These are phyloP conservation scores for Carcina quercana DNA, from an alignment of 2,888 invertebrate species.

Conservation along the genomic window DNA sequence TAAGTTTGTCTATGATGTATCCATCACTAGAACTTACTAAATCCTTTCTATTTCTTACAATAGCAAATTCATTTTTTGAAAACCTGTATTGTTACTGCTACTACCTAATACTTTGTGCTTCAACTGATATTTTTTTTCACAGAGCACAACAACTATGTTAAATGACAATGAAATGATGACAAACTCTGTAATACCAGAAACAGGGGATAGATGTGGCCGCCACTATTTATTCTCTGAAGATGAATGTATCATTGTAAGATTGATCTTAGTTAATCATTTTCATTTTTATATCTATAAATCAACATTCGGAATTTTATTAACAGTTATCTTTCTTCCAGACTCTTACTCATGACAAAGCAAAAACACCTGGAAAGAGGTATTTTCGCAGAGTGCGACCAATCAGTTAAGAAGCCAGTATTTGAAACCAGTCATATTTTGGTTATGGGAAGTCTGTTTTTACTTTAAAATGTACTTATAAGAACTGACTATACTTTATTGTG, in stretches of 20 bases:
- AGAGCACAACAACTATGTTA: slow-evolving; percentile 45
- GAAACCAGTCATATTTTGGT: too few relatives aligned
- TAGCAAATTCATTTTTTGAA: too few relatives aligned
- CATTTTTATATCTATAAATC: not conserved
- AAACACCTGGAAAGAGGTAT: slow-evolving; percentile 67
- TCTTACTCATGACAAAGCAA: slow-evolving; percentile 69
- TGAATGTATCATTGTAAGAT: slow-evolving; percentile 55
- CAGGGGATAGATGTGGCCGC: slow-evolving; percentile 35
- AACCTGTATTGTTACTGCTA: too few relatives aligned
- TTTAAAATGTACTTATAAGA: not conserved
- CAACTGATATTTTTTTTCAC: slow-evolving; percentile 68
- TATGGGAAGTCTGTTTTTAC: too few relatives aligned
- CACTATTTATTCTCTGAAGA: slow-evolving; percentile 51
- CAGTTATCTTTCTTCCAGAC: slow-evolving; percentile 59
- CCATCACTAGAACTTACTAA: too few relatives aligned
- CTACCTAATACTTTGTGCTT: too few relatives aligned
- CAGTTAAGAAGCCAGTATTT: slow-evolving; percentile 6
- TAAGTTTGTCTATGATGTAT: too few relatives aligned
- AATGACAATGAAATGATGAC: slow-evolving; percentile 36
- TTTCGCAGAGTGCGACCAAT: slow-evolving; percentile 60
- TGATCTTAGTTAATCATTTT: slow-evolving; percentile 14
- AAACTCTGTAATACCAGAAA: slow-evolving; percentile 41
- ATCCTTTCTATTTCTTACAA: too few relatives aligned
- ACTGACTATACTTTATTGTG: not conserved
- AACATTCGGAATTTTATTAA: too few relatives aligned